phyloP scores from a whole-genome alignment of 2,888 invertebrate species.

The Omphaloscelis lunosa region DNA sequence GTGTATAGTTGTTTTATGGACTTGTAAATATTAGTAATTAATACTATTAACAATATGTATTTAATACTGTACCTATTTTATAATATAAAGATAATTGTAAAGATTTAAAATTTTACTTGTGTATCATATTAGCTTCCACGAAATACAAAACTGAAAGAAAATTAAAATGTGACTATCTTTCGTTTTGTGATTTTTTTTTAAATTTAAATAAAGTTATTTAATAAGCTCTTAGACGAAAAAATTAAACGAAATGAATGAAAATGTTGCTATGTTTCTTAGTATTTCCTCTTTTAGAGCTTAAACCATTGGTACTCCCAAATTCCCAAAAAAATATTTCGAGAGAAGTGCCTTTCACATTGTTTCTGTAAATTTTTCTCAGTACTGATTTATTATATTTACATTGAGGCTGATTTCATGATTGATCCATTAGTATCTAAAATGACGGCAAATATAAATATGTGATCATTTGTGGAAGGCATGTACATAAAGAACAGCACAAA shows the following conservation, averaged over 20 bases:
- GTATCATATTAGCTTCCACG: conserved; percentile 87
- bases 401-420: too few relatives aligned
- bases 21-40: conserved; percentile 88
- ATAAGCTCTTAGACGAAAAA: conserved; percentile 69
- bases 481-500: too few relatives aligned
- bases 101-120: conserved; percentile 82
- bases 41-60: conserved; percentile 85
- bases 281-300: conserved; percentile 20
- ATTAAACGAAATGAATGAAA: conserved; percentile 70
- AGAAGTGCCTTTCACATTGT: too few relatives aligned
- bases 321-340: too few relatives aligned
- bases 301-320: conserved; percentile 1
- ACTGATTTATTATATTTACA: too few relatives aligned
- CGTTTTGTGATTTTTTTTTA: conserved; percentile 73
- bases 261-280: conserved; percentile 51
- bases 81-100: conserved; percentile 87
- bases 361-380: too few relatives aligned
- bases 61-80: conserved; percentile 89
- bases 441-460: too few relatives aligned
- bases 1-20: conserved; percentile 86
- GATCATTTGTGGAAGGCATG: too few relatives aligned
- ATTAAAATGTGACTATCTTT: conserved; percentile 73
- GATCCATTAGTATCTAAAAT: too few relatives aligned
- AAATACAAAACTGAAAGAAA: conserved; percentile 83
- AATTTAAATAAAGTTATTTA: conserved; percentile 69